Evolutionary conservation across 2,797 vertebrate species (phyloP).

Genomic region (Enteromius fasciolatus): DNA sequence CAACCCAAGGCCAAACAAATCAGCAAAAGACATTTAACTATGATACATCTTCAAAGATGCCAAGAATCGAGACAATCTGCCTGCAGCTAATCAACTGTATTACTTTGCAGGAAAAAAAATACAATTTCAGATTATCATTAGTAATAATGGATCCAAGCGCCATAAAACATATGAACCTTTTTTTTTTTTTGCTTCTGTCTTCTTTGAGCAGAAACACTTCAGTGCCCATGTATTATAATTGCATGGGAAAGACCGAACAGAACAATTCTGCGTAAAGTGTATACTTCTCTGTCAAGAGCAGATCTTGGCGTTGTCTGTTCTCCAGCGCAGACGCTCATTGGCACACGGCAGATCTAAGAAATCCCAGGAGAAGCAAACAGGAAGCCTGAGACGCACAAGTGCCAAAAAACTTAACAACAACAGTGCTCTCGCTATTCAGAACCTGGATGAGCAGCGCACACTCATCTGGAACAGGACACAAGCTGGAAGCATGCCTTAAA

Average conservation of each 20-base stretch:
- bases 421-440: not conserved
- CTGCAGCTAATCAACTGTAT: not conserved
- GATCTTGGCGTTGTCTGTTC: conserved; percentile 20
- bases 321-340: conserved; percentile 25
- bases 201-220: not conserved
- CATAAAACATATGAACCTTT: not conserved
- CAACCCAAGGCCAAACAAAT: conserved; percentile 10
- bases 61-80: not conserved
- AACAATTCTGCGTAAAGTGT: not conserved
- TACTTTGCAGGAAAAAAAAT: too few species aligned
- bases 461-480: conserved; percentile 8
- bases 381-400: conserved; percentile 13
- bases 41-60: not conserved
- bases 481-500: not conserved
- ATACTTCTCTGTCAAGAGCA: conserved; percentile 3
- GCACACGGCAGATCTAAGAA: conserved; percentile 37
- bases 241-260: not conserved
- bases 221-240: conserved; percentile 4
- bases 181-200: not conserved
- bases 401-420: conserved; percentile 24
- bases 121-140: not conserved
- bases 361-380: conserved; percentile 44
- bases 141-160: too few species aligned
- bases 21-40: not conserved
- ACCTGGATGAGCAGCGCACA: not conserved